These are phyloP conservation scores for Drosophila erecta DNA, from an alignment of 1,140 invertebrate species.

Conservation along the genomic window DNA sequence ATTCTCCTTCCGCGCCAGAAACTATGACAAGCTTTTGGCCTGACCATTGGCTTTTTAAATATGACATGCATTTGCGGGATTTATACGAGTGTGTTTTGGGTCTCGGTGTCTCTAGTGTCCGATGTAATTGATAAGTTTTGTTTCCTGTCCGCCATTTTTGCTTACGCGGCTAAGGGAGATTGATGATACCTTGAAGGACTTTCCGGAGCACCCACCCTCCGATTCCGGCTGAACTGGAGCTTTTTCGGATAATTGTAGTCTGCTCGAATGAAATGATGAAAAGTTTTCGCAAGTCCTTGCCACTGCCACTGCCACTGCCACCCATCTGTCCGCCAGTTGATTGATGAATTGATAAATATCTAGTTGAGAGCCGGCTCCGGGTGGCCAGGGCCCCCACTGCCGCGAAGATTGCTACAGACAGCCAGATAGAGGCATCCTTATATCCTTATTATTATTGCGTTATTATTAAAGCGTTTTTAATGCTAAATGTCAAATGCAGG, in stretches of 20 bases:
- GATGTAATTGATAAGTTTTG: constrained; percentile 80
- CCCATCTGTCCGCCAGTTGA: constrained; percentile 58
- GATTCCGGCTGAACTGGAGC: constrained; percentile 41
- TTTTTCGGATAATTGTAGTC: constrained; percentile 70
- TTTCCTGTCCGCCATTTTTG: constrained; percentile 60
- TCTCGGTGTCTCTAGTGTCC: constrained; percentile 26
- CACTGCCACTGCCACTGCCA: constrained; percentile 22
- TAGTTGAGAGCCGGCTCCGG: constrained; percentile 34
- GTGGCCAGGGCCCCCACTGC: background rate
- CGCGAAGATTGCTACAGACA: constrained; percentile 54
- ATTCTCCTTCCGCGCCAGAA: constrained; percentile 9
- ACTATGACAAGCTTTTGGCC: constrained; percentile 27
- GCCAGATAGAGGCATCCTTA: constrained; percentile 53
- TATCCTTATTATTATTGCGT: constrained; percentile 78
- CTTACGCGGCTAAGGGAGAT: constrained; percentile 71
- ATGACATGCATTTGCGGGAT: constrained; percentile 80
- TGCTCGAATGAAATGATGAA: constrained; percentile 71
- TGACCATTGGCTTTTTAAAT: constrained; percentile 71
- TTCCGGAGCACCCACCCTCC: constrained; percentile 11
- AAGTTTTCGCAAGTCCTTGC: constrained; percentile 56
- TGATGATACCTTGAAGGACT: constrained; percentile 78
- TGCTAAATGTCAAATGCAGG: constrained; percentile 83
- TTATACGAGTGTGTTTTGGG: constrained; percentile 28
- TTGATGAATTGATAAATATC: constrained; percentile 83
- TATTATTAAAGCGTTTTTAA: constrained; percentile 84